phyloP scores from a whole-genome alignment of 2,113 vertebrate genomes.

The Pedetes capensis region DNA sequence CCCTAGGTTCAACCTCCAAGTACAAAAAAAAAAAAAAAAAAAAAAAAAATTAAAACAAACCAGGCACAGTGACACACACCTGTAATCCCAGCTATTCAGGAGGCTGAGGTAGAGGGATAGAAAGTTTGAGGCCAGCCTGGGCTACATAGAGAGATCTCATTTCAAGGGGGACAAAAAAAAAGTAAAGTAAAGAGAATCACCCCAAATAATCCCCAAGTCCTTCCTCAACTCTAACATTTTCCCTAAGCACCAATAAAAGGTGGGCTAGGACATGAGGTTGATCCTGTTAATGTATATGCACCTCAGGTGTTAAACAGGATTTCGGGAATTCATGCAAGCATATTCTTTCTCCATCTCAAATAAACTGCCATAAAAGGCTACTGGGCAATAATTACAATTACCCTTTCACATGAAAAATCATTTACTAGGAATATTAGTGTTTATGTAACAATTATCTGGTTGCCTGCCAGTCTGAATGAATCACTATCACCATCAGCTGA shows the following conservation, averaged over 20 bases:
- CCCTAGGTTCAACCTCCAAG: too few species aligned
- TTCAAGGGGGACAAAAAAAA: neutral
- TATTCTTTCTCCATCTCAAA: neutral
- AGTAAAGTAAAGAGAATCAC: neutral
- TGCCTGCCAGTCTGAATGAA: slow-evolving; percentile 69
- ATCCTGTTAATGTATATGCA: neutral
- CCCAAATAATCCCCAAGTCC: neutral
- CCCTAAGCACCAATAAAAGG: neutral
- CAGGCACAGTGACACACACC: neutral
- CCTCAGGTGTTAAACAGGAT: neutral
- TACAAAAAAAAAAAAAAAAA: too few species aligned
- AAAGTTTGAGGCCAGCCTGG: neutral
- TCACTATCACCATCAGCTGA: slow-evolving; percentile 56
- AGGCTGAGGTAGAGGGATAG: neutral
- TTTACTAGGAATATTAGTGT: slow-evolving; percentile 26
- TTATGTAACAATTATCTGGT: slow-evolving; percentile 61
- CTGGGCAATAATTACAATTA: neutral
- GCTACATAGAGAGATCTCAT: too few species aligned
- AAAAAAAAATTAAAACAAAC: too few species aligned
- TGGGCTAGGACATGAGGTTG: neutral
- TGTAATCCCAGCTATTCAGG: neutral
- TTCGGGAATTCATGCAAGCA: neutral
- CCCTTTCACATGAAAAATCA: slow-evolving; percentile 35
- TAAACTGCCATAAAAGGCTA: slow-evolving; percentile 24
- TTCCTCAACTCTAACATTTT: neutral